phyloP scores from a whole-genome alignment of 2,797 vertebrate genomes.

The Cichlasoma orientale region DNA sequence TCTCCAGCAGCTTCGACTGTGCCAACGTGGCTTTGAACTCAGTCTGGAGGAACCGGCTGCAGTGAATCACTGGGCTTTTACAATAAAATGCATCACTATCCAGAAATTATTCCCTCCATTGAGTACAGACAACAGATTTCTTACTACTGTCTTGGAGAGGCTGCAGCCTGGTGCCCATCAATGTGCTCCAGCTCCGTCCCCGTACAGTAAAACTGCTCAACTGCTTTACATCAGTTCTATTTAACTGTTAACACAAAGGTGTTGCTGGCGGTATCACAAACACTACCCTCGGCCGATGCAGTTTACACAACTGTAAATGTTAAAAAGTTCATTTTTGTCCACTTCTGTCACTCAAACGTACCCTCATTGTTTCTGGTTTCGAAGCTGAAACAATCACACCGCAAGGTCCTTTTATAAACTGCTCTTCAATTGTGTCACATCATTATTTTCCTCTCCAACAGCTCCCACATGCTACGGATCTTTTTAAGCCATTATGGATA shows the following conservation, averaged over 20 bases:
- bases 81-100: conserved; percentile 48
- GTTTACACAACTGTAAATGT: neutral
- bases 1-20: conserved; percentile 41
- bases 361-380: neutral
- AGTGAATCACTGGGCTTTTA: conserved; percentile 72
- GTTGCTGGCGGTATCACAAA: neutral
- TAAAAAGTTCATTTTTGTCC: neutral
- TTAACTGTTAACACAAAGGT: neutral
- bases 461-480: neutral
- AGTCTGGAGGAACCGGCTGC: conserved; percentile 60
- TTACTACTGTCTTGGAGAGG: conserved; percentile 37
- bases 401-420: neutral
- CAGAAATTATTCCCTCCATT: conserved; percentile 41
- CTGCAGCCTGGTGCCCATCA: neutral
- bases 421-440: neutral
- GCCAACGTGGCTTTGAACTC: conserved; percentile 58
- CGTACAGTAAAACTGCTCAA: neutral
- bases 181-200: neutral
- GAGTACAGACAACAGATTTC: conserved; percentile 49
- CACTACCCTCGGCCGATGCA: neutral
- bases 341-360: neutral
- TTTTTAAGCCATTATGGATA: neutral
- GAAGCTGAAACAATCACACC: neutral
- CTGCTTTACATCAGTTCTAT: neutral
- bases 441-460: neutral